Conservation (phyloP, 2,888 invertebrate species). For the Oscheius myriophilus region DNA sequence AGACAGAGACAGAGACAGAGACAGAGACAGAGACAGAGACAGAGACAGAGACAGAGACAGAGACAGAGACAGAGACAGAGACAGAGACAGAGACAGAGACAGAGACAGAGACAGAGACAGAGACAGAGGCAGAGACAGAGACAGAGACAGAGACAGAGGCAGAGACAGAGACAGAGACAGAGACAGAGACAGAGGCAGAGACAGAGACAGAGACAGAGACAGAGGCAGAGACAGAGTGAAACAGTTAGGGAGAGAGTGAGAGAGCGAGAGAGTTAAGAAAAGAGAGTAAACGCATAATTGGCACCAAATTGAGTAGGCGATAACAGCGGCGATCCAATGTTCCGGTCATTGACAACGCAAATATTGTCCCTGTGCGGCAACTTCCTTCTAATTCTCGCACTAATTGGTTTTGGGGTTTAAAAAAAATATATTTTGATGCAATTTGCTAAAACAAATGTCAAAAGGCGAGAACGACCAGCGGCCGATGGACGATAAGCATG, state of each 20-base stretch:
- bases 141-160: no score
- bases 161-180: no score
- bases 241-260: not conserved
- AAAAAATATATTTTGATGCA: no score
- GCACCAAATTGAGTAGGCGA: not conserved
- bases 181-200: no score
- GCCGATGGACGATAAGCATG: no score
- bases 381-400: no score
- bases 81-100: not conserved
- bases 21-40: not conserved
- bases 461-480: no score
- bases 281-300: not conserved
- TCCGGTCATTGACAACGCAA: constrained; percentile 19
- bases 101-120: not conserved
- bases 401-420: no score
- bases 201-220: no score
- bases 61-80: not conserved
- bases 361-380: not conserved
- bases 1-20: not conserved
- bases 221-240: not conserved
- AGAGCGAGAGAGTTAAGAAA: no score
- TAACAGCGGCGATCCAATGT: not conserved
- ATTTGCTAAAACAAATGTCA: no score
- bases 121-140: no score
- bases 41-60: not conserved